A percentile compares a stretch with the other conserved stretches of the same genome.
These are phyloP conservation scores for Eulemur coronatus DNA, from an alignment of 2,797 vertebrate genomes.

Conservation along the genomic window DNA sequence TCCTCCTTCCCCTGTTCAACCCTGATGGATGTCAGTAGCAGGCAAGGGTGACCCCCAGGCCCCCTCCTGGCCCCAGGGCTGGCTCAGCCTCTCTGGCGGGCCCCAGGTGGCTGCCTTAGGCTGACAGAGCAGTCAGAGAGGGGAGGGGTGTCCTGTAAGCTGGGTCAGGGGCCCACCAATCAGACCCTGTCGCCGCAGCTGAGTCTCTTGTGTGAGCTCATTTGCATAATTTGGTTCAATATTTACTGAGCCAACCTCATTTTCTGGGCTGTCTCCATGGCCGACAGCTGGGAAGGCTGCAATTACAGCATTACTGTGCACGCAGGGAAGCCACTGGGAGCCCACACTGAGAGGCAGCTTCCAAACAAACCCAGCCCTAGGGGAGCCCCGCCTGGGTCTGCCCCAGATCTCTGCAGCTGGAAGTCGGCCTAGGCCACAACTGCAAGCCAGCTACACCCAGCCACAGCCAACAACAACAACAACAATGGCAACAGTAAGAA, in stretches of 20 bases:
- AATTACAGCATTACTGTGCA: slow-evolving; percentile 66
- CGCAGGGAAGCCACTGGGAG: slow-evolving; percentile 15
- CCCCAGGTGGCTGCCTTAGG: neutral
- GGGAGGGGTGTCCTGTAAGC: neutral
- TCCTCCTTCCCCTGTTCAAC: no score
- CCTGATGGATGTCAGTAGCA: neutral
- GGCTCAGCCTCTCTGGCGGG: neutral
- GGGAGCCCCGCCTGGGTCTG: neutral
- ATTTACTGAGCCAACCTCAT: slow-evolving; percentile 78
- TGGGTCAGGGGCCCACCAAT: slow-evolving; percentile 39
- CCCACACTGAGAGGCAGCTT: neutral
- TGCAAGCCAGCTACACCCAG: neutral
- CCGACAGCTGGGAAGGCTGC: slow-evolving; percentile 74
- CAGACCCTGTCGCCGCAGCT: slow-evolving; percentile 67
- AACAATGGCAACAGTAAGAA: accelerated
- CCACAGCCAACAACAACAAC: neutral
- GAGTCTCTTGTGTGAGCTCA: slow-evolving; percentile 42
- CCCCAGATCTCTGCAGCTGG: slow-evolving; percentile 54
- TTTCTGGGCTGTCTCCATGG: slow-evolving; percentile 75
- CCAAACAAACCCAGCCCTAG: slow-evolving; percentile 22
- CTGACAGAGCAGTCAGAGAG: neutral
- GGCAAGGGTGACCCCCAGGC: neutral
- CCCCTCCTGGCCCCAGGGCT: neutral
- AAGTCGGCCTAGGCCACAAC: slow-evolving; percentile 25
- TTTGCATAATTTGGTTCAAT: slow-evolving; percentile 81